phyloP scores from a whole-genome alignment of 2,113 vertebrate genomes.

The Scopus umbretta region DNA sequence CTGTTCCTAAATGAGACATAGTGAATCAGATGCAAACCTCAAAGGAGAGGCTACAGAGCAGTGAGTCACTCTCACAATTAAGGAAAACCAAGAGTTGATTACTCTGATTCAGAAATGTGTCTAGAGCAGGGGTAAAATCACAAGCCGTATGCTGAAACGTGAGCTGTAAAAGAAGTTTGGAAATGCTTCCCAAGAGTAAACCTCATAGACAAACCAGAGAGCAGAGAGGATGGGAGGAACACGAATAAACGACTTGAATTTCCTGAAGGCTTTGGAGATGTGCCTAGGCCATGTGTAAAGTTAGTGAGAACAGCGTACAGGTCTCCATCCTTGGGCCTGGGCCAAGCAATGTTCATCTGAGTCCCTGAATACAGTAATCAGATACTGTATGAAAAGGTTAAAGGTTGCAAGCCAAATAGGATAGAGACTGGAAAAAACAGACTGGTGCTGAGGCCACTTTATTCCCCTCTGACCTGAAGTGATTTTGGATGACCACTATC shows the following conservation, averaged over 20 bases:
- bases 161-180: background rate
- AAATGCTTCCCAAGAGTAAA: background rate
- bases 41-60: background rate
- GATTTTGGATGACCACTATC: background rate
- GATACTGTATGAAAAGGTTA: constrained; percentile 11
- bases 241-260: background rate
- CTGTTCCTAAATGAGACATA: background rate
- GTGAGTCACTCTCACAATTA: background rate
- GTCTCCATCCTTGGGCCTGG: background rate
- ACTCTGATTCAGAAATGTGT: background rate
- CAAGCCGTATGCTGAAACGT: fast-evolving
- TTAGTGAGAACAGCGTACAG: background rate
- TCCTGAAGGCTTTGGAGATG: background rate
- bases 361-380: background rate
- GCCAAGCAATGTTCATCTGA: background rate
- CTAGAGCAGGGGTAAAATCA: background rate
- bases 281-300: background rate
- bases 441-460: background rate
- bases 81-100: background rate
- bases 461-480: background rate
- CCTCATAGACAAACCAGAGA: background rate
- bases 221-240: background rate
- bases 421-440: background rate
- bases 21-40: background rate
- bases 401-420: background rate